Base-by-base conservation (phyloP, 2,797 vertebrate genomes). In the Scomberomorus guttatus region DNA sequence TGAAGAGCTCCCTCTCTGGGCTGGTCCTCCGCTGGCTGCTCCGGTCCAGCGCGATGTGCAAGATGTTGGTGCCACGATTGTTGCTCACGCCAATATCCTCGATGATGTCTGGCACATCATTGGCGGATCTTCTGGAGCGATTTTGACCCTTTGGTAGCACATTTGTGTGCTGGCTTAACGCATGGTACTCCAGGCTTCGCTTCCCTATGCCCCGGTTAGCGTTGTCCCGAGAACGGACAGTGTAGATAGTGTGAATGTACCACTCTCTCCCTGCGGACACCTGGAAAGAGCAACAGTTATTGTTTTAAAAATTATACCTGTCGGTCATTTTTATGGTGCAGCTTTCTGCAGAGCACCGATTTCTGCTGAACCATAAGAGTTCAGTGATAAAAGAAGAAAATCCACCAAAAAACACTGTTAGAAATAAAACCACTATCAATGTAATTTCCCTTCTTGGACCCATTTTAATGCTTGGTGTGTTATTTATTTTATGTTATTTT, bases 181-280 rank as follows among this genome's bases (percentile, higher is more conserved):
- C 55, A 0, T 92, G 94, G 79, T 95, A 95, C 54, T 96, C 95
- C 52, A 96, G 82, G 64, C 96, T 96, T 57, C 95, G 93, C 87
- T 96, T 96, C 57, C 95, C 92, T 0, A 96, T 95, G 59, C 92
- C 94, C 32, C 94, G 92, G 86, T 91, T 94, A 2, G 95, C 90
- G 6, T 95, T 97, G 25, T 95, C 93, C 62, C 89, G 93, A 7
- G 93, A 96, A 17, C 85, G 87, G 48, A 96, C 92, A 0, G 89
- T 95, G 82, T 96, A 97, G 87, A 96, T 95, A 60, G 93, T 89
- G 82, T 96, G 95, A 81, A 95, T 95, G 87, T 91, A 96, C 95
- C 96, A 96, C 68, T 96, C 95, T 72, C 89, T 83, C 20, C 95
- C 96, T 46, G 94, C 81, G 39, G 96, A 94, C 57, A 97, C 96